phyloP scores from a whole-genome alignment of 2,888 invertebrate genomes.

The Nemurella pictetii region DNA sequence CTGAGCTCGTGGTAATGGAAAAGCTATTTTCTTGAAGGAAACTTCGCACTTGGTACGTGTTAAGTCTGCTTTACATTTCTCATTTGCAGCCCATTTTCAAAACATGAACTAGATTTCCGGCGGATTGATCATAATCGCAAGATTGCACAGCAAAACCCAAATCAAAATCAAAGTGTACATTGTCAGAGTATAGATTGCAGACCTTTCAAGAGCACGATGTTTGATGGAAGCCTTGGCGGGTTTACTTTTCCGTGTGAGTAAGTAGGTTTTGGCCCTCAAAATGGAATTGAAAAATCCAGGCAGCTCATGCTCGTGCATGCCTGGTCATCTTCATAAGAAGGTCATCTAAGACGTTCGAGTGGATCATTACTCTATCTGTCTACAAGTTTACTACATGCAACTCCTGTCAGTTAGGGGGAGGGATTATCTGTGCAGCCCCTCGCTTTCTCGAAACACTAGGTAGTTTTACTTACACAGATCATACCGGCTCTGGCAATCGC shows the following conservation, averaged over 20 bases:
- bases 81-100: background rate
- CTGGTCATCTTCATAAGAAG: background rate
- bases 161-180: background rate
- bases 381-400: background rate
- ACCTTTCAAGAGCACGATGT: background rate
- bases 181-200: too few relatives aligned
- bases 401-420: too few relatives aligned
- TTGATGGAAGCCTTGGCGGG: background rate
- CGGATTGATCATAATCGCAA: background rate
- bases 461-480: constrained; percentile 62
- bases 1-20: background rate
- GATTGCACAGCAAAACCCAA: background rate
- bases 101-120: background rate
- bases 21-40: background rate
- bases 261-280: background rate
- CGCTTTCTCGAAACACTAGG: background rate
- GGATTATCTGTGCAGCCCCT: too few relatives aligned
- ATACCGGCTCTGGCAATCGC: constrained; percentile 74
- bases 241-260: background rate
- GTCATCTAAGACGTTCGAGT: background rate
- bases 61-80: background rate
- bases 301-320: background rate
- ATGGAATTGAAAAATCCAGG: background rate
- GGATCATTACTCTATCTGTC: background rate
- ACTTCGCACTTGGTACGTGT: background rate